Percentiles rank a stretch among this genome's conserved stretches.
These are phyloP conservation scores for Rhamnusium bicolor DNA, from an alignment of 2,888 invertebrate species.

Conservation along the genomic window DNA sequence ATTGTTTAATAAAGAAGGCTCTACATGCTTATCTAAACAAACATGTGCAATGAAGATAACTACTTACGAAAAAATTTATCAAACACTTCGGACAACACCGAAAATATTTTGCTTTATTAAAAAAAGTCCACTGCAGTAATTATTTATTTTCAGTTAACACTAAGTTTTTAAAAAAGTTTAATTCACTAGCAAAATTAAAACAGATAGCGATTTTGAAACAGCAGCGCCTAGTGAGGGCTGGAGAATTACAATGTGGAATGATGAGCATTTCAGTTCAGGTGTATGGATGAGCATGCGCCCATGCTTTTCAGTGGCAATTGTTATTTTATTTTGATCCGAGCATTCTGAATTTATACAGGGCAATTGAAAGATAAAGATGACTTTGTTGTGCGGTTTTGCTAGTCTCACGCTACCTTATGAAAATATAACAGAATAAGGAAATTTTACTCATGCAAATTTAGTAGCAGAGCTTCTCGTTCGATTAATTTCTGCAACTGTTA, in stretches of 20 bases:
- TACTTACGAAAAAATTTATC: neutral
- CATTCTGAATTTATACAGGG: neutral
- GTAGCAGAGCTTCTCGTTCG: no score
- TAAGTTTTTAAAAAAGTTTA: neutral
- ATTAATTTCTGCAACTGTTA: no score
- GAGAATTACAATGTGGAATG: neutral
- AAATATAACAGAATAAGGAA: no score
- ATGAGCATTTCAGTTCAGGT: neutral
- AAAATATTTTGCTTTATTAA: neutral
- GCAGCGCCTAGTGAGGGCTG: neutral
- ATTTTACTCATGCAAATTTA: no score
- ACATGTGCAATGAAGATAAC: neutral
- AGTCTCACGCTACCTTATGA: no score
- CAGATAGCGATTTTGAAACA: neutral
- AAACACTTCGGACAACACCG: neutral
- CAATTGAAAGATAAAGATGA: neutral
- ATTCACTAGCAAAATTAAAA: neutral
- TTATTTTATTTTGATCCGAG: neutral
- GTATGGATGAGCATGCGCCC: neutral
- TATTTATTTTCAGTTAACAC: neutral
- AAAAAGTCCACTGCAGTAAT: neutral
- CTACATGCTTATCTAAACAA: neutral
- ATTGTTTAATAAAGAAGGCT: neutral
- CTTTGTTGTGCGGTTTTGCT: neutral
- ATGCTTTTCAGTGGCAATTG: neutral